Evolutionary conservation across 1,140 invertebrate species (phyloP), one percentile per base, ranked within the genome.

Genomic region (Octopus bimaculoides): DNA sequence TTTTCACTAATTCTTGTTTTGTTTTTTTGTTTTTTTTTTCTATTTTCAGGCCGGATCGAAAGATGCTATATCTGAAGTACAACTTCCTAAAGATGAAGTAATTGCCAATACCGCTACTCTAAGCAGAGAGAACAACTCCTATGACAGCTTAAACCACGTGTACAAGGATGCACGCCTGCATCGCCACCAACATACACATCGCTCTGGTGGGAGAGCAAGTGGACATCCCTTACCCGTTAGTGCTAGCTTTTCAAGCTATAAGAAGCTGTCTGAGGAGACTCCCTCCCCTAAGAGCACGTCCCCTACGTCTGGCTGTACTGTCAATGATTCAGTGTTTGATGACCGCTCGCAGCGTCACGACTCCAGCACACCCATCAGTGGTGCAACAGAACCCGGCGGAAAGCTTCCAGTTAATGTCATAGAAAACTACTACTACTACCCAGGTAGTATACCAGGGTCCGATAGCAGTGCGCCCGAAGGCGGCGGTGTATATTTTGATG

Each of bases 161-260:
- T 75, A 53, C 74, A 75, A 75, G 74, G 74, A 75, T 52, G 52
- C 12, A 52, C 26, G 52, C 74, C 74, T 17, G 26, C 52, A n/a
- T 14, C 66, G 66, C 26, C 66, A 71, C 8, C 66, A 9, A 71
- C 17, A 6, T 5, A 20, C 17, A 71, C 66, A 71, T 71, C 66
- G 66, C 66, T 14, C 66, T 20, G 66, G 66, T 71, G 66, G 66
- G 17, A 20, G 9, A 20, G 66, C 66, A 8, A 20, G 66, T 71
- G 74, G 14, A 14, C 74, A 52, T 53, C 26, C 74, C 52, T 17
- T 75, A 17, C 74, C 74, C 74, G 52, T 75, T 53, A 75, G 74
- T 75, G 74, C 74, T 53, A 75, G 74, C 74, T 75, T 75, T 41
- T 75, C 74, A n/a, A 75, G 74, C 74, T 75, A 75, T 52, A 75